Conservation (phyloP, 2,797 vertebrate species). For the Xenops minutus region DNA sequence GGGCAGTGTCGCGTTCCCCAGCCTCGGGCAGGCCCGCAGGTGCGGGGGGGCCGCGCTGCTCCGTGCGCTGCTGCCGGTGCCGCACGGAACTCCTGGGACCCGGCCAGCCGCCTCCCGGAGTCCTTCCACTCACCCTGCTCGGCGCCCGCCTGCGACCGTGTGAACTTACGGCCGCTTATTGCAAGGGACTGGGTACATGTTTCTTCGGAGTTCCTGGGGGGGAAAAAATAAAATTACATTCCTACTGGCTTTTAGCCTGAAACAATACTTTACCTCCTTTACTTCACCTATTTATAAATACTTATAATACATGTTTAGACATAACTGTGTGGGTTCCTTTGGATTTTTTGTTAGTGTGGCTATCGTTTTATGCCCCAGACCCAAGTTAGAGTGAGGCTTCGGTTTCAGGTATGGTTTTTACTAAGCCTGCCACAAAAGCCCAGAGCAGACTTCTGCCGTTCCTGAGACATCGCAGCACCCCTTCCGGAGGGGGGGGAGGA, state of each 20-base stretch:
- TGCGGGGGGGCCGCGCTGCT: background rate
- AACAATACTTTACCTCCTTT: background rate
- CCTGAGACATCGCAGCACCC: background rate
- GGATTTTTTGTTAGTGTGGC: background rate
- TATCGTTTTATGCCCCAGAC: background rate
- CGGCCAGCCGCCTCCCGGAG: background rate
- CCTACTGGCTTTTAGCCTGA: background rate
- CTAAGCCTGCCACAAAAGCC: background rate
- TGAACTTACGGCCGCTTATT: accelerated
- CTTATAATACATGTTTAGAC: background rate
- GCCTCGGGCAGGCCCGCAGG: background rate
- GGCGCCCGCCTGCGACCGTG: background rate
- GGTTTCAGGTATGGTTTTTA: background rate
- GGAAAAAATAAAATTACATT: background rate
- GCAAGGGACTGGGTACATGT: background rate
- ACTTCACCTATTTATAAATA: background rate
- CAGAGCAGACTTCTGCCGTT: background rate
- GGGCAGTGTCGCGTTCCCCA: too few species aligned
- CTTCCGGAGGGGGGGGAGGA: background rate
- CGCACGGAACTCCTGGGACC: background rate
- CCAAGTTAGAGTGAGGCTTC: accelerated
- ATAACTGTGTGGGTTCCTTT: background rate
- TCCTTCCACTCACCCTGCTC: background rate
- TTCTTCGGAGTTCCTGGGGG: background rate
- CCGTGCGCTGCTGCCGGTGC: background rate